Base-by-base conservation (phyloP, 2,797 vertebrate genomes). In the Pelodytes ibericus region DNA sequence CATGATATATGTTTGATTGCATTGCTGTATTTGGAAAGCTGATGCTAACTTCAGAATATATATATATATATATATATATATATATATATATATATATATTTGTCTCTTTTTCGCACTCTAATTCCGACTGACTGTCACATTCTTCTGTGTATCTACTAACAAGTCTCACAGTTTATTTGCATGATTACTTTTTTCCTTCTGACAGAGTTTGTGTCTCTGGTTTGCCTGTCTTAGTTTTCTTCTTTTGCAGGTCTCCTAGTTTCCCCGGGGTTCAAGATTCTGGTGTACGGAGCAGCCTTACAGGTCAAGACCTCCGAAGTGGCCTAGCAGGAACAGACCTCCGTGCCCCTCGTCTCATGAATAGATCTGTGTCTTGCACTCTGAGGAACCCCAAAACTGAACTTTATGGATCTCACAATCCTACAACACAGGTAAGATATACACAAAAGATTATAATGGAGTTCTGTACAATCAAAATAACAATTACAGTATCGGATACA, bases 331-430 rank as follows among this genome's bases (percentile, higher is more conserved):
- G 96, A 31, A 95, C 96, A 0, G 97, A 99, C 84, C 76, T 79
- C 15, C 94, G 96, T 0, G 94, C 95, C 86, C 97, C 95, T 59
- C 94, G 97, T 74, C 94, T 99, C 73, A 98, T 99, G 95, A 98
- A 96, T 85, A 95, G 96, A 63, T 98, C 97, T 0, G 92, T 98
- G 82, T 98, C 97, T 61, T 99, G 97, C 59, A 97, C 97, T 26
- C 93, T 98, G 93, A 97, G 98, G 89, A 98, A 97, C 80, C 95
- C 96, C 27, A 98, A 99, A 86, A 94, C 95, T 81, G 97, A 99
- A 79, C 92, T 98, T 82, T 98, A 96, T 4, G 94, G 92, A 81
- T 95, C 96, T 83, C 97, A 96, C 56, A 93, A 95, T 2, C 89
- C 96, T 87, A 97, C 96, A 90, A 91, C 89, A 85, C 96, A 99